Base-by-base conservation (phyloP, 2,888 invertebrate species). In the Autographa pulchrina region DNA sequence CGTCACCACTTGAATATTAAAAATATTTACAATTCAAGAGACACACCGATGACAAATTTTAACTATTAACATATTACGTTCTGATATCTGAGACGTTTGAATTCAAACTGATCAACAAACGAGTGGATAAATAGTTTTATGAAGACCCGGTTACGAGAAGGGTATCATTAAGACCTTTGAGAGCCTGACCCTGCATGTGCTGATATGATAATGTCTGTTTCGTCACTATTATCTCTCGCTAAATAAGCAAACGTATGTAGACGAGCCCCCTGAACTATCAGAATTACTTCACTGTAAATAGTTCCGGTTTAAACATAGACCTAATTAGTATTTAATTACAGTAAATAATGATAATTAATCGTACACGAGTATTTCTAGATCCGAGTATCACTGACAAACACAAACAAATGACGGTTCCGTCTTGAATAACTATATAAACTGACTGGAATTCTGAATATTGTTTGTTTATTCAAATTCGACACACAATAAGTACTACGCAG, bases 101-200 rank as follows among this genome's bases (percentile, higher is more conserved):
- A 85, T 79, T 84, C 77, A 80, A 87, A 94, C 93, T 94, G 92
- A 88, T 83, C 81, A 85, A 81, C 82, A 84, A 87, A 74, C 85
- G 86, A 81, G 80, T 77, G 81, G 75, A 84, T 87, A 88, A 89
- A 88, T 89, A 87, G 88, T 91, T 92, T 91, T 94, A 93, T 90
- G 86, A 88, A 85, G 88, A 87, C 70, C 77, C 81, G 75, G 80
- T 83, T 81, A 84, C 76, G 78, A 82, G 70, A 80, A 89, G 91
- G 91, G 82, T 93, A 93, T 92, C 92, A 81, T 67, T 75, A 68
- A 83, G 90, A 91, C 93, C 92, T 90, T 79, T 85, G 91, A 87
- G 89, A 89, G 77, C 80, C 72, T 85, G 88, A 89, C 88, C 90
- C 84, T 81, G 78, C 77, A 78, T 72, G 59, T 73, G 72, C 63